Evolutionary conservation across 2,888 invertebrate species (phyloP).

Genomic region (Seira sanloemensis): DNA sequence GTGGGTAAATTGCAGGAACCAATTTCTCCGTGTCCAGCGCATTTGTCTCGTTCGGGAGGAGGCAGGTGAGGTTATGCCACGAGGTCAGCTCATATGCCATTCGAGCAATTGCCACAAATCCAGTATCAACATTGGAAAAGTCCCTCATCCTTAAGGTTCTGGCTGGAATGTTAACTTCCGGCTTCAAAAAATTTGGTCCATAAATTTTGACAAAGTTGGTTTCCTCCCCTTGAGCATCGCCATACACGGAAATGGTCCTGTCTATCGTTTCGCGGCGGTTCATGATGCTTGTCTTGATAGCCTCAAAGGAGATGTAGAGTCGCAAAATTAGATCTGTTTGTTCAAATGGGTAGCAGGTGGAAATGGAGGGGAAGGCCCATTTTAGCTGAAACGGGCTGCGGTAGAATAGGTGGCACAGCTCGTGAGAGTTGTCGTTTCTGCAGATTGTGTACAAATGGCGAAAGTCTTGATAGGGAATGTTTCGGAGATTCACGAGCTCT

Average conservation of each 20-base stretch:
- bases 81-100: not conserved
- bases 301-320: constrained; percentile 41
- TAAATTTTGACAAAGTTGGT: constrained; percentile 26
- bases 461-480: no score
- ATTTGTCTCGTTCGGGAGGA: constrained; percentile 19
- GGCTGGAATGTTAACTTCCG: not conserved
- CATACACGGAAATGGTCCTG: constrained; percentile 12
- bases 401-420: not conserved
- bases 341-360: not conserved
- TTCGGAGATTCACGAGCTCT: no score
- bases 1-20: constrained; percentile 2
- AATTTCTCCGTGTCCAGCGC: not conserved
- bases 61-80: constrained; percentile 25
- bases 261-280: constrained; percentile 18
- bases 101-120: constrained; percentile 15
- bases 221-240: constrained; percentile 3
- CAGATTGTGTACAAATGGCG: no score
- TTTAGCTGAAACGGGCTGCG: constrained; percentile 5
- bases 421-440: no score
- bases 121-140: constrained; percentile 10
- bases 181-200: constrained; percentile 18
- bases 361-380: constrained; percentile 27
- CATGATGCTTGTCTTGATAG: not conserved
- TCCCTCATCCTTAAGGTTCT: not conserved
- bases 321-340: not conserved